Evolutionary conservation across 2,888 invertebrate genomes (phyloP).

Genomic region (Polydrusus cervinus): DNA sequence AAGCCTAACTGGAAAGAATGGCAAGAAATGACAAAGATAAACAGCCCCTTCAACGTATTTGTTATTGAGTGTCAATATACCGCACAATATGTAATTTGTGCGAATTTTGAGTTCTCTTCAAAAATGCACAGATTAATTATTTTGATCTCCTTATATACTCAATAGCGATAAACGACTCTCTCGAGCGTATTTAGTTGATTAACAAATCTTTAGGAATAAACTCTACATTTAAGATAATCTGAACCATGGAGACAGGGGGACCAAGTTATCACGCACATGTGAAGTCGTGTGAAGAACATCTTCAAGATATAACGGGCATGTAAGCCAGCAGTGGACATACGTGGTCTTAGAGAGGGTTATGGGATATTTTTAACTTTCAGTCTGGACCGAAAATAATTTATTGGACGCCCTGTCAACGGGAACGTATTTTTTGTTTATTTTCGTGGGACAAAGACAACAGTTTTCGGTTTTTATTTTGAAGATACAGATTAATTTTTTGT

Average conservation of each 20-base stretch:
- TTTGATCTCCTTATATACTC: too few species aligned
- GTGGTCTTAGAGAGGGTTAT: conserved; percentile 63
- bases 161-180: too few species aligned
- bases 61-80: too few species aligned
- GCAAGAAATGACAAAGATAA: too few species aligned
- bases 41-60: too few species aligned
- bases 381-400: conserved; percentile 59
- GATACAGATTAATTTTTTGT: background rate
- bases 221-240: conserved; percentile 17
- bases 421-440: conserved; percentile 27
- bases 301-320: conserved; percentile 59
- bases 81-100: too few species aligned
- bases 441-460: conserved; percentile 2
- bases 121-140: too few species aligned
- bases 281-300: conserved; percentile 69
- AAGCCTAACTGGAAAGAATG: too few species aligned
- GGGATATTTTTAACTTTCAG: conserved; percentile 65
- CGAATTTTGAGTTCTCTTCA: too few species aligned
- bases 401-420: conserved; percentile 58
- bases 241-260: conserved; percentile 21
- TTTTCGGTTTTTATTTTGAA: conserved; percentile 14
- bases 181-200: too few species aligned
- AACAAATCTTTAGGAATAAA: background rate
- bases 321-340: conserved; percentile 63
- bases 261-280: conserved; percentile 62